phyloP scores from a whole-genome alignment of 2,797 vertebrate genomes.

The Hydrophis major region DNA sequence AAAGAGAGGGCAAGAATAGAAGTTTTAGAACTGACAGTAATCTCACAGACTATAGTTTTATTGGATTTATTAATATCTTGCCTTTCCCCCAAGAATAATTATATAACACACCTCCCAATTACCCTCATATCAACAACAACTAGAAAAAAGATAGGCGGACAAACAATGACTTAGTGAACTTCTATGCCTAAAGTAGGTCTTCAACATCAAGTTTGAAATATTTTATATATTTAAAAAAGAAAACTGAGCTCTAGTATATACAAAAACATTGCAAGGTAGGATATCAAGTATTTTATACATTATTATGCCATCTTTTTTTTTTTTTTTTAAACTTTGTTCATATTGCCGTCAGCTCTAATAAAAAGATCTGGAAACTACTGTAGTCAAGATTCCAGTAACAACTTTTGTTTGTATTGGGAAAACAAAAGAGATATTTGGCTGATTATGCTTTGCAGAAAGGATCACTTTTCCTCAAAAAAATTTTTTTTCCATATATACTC shows the following conservation, averaged over 20 bases:
- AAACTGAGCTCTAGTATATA: background rate
- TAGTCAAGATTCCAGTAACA: background rate
- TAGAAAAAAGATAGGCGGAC: background rate
- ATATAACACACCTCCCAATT: background rate
- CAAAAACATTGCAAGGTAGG: background rate
- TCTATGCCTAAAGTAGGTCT: background rate
- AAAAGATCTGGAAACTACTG: background rate
- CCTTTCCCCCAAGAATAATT: background rate
- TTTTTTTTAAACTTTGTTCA: background rate
- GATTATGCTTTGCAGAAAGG: background rate
- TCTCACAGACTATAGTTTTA: background rate
- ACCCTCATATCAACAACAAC: background rate
- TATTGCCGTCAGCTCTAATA: background rate
- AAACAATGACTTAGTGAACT: background rate
- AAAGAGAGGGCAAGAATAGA: background rate
- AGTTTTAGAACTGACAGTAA: background rate
- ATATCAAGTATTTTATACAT: background rate
- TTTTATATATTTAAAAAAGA: background rate
- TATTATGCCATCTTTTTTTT: background rate
- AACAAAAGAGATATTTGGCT: background rate
- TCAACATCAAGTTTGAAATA: background rate
- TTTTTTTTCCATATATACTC: background rate
- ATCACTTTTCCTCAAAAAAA: background rate
- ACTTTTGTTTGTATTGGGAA: background rate
- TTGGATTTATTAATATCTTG: background rate